Evolutionary conservation across 2,113 vertebrate species (phyloP).

Genomic region (Furnarius figulus): DNA sequence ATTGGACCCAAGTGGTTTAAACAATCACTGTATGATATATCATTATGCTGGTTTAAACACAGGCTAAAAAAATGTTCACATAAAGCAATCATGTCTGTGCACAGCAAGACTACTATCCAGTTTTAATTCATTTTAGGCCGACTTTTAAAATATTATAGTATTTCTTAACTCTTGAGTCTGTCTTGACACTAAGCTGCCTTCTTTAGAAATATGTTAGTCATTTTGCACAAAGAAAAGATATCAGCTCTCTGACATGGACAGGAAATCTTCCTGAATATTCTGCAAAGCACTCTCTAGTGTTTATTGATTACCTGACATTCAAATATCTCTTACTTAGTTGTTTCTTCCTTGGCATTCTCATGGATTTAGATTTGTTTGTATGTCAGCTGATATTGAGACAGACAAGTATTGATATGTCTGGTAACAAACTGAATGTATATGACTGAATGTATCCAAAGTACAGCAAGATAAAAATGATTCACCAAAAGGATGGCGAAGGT

Average conservation of each 20-base stretch:
- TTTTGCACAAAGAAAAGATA: neutral
- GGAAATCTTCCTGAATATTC: neutral
- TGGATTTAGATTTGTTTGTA: neutral
- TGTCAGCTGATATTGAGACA: neutral
- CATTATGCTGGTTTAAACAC: constrained; percentile 9
- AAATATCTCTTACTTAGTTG: neutral
- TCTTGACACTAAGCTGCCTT: neutral
- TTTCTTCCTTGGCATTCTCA: neutral
- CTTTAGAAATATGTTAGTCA: neutral
- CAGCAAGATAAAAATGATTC: neutral
- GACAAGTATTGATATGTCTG: neutral
- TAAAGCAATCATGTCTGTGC: neutral
- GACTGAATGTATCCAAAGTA: neutral
- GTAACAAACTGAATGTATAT: neutral
- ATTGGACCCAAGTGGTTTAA: constrained; percentile 2
- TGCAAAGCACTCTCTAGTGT: neutral
- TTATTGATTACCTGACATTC: neutral
- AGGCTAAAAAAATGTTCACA: constrained; percentile 19
- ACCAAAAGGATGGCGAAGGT: neutral
- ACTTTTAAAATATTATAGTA: neutral
- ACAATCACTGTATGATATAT: neutral
- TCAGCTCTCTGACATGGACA: neutral
- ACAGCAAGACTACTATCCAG: neutral
- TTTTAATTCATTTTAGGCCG: constrained; percentile 2
- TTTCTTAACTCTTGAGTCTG: neutral